A percentile compares a stretch with the other conserved stretches of the same genome.
These are phyloP conservation scores for Gymnopithys bicolor DNA, from an alignment of 2,797 vertebrate genomes.

Conservation along the genomic window DNA sequence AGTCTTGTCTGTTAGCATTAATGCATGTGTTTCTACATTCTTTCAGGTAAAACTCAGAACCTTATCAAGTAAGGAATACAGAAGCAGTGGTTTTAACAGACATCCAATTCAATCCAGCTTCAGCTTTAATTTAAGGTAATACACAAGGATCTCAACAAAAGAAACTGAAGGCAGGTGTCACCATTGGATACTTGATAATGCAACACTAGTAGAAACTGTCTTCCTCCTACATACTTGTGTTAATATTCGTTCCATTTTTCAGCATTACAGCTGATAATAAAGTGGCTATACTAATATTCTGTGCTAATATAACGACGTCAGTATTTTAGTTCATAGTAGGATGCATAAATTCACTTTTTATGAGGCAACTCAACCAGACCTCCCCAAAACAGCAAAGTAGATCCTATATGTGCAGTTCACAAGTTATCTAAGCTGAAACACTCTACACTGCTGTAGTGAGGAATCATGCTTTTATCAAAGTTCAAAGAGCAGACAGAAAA, in stretches of 20 bases:
- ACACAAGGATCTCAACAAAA: background rate
- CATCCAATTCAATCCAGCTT: background rate
- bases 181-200: background rate
- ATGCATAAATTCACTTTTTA: background rate
- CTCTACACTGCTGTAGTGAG: background rate
- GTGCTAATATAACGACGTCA: background rate
- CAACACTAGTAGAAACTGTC: background rate
- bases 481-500: background rate
- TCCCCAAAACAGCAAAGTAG: background rate
- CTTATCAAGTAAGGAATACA: background rate
- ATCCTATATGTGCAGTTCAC: background rate
- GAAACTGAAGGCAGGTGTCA: background rate
- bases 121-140: background rate
- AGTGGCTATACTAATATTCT: background rate
- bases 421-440: background rate
- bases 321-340: background rate
- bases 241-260: background rate
- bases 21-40: slow-evolving; percentile 1
- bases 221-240: background rate
- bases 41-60: slow-evolving; percentile 7
- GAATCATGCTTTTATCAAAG: background rate
- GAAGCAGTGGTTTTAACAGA: slow-evolving; percentile 5
- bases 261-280: background rate
- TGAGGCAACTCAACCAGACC: background rate
- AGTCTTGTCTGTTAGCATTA: slow-evolving; percentile 41